A percentile compares a stretch with the other conserved stretches of the same genome.
Evolutionary conservation across 1,140 invertebrate species (phyloP).

Genomic region (Hycleus cichorii): DNA sequence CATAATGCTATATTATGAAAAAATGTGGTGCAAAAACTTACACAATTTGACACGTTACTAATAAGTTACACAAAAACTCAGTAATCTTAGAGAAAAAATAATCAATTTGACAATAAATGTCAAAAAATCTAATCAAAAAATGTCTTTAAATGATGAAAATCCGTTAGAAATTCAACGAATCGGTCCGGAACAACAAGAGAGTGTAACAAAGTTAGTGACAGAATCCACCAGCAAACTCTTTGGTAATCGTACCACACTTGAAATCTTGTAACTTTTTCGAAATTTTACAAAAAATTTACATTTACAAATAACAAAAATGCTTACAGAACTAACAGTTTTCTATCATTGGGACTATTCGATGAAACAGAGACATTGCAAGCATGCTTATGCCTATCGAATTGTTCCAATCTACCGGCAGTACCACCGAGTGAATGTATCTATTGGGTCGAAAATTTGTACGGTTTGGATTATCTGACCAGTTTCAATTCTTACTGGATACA

Average conservation of each 20-base stretch:
- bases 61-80: too few relatives aligned
- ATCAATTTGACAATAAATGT: too few relatives aligned
- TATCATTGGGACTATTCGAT: constrained; percentile 33
- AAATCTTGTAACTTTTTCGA: too few relatives aligned
- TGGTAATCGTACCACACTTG: constrained; percentile 1
- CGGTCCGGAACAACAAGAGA: too few relatives aligned
- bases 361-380: constrained; percentile 41
- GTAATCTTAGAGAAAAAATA: too few relatives aligned
- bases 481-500: constrained; percentile 50
- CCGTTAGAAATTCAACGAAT: too few relatives aligned
- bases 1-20: too few relatives aligned
- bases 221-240: constrained; percentile 17
- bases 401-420: constrained; percentile 46
- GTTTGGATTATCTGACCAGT: constrained; percentile 22
- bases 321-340: constrained; percentile 19
- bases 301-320: background rate
- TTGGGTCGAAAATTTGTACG: constrained; percentile 47
- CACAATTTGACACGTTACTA: too few relatives aligned
- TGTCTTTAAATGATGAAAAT: too few relatives aligned
- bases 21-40: too few relatives aligned
- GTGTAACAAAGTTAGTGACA: background rate
- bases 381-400: constrained; percentile 44
- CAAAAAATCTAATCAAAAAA: too few relatives aligned
- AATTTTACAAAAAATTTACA: too few relatives aligned
- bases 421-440: constrained; percentile 45